Evolutionary conservation across 2,113 vertebrate species (phyloP), one percentile per base, ranked within the genome.

Genomic region (Dendropsophus ebraccatus): DNA sequence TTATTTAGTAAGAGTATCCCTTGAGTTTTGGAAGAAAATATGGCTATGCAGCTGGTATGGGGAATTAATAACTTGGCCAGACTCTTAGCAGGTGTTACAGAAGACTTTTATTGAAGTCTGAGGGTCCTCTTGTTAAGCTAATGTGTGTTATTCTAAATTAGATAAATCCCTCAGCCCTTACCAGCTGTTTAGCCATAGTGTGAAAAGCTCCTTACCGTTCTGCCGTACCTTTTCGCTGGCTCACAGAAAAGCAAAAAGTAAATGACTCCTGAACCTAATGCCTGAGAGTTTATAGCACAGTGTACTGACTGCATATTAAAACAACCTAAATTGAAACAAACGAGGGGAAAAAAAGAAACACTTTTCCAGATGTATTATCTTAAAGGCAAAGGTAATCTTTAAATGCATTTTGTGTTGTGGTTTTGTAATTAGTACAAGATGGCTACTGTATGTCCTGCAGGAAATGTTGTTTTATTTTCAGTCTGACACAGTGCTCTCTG

Each of bases 71-170:
- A 23, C 62, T 72, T 56, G 67, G n/a, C 67, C 60, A 81, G 77
- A 86, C 67, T 86, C 49, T 62, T 81, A 81, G 85, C 65, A 81
- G 85, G 77, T 86, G 77, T 81, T 86, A 72, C 32, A 62, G 30
- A 81, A 60, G 62, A 47, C 25, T 81, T 86, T 81, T 81, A 73
- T 86, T 86, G 28, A 86, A 35, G 76, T 86, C 45, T 9, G 65
- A 62, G 78, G 85, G 85, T 56, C 28, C 85, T 74, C 67, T 81
- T 86, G 65, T 86, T 80, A 86, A 74, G 67, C 45, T 86, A 81
- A 73, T 73, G 77, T 86, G 85, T 86, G 85, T 81, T 86, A 17
- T 60, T 81, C 67, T 86, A 86, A 86, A 86, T 86, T 58, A 86
- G 85, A 86, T 81, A 81, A 86, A 81, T 86, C 85, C 85, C 77